Percentiles rank a stretch among this genome's conserved stretches.
These are phyloP conservation scores for Cheiracanthium punctorium DNA, from an alignment of 2,888 invertebrate species.

Conservation along the genomic window DNA sequence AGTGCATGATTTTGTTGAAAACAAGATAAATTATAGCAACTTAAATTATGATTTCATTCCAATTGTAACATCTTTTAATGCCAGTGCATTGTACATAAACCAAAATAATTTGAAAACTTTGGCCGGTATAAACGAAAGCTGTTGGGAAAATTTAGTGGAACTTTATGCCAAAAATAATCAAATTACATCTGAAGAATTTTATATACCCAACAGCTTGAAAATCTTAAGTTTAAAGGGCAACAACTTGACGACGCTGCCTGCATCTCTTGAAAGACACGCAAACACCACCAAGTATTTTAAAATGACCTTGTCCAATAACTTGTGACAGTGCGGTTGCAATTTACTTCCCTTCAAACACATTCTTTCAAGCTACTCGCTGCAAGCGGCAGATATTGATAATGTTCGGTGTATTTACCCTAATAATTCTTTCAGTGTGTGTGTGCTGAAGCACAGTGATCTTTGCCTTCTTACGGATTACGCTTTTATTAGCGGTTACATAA, in stretches of 20 bases:
- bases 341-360: not conserved
- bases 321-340: not conserved
- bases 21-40: not conserved
- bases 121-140: not conserved
- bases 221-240: not conserved
- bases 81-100: not conserved
- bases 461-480: not conserved
- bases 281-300: not conserved
- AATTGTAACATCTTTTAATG: not conserved
- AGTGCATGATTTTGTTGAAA: not conserved
- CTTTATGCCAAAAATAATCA: not conserved
- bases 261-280: not conserved
- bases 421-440: not conserved
- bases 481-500: not conserved
- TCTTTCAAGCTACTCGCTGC: not conserved
- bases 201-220: not conserved
- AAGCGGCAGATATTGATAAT: not conserved
- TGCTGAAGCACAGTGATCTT: not conserved
- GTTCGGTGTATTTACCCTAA: not conserved
- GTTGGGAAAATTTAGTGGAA: slow-evolving; percentile 16
- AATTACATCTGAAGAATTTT: not conserved
- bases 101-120: slow-evolving; percentile 4
- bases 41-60: not conserved
- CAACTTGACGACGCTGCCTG: not conserved
- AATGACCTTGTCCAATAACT: not conserved